Conservation (phyloP, 2,797 vertebrate genomes). For the Chelon auratus region DNA sequence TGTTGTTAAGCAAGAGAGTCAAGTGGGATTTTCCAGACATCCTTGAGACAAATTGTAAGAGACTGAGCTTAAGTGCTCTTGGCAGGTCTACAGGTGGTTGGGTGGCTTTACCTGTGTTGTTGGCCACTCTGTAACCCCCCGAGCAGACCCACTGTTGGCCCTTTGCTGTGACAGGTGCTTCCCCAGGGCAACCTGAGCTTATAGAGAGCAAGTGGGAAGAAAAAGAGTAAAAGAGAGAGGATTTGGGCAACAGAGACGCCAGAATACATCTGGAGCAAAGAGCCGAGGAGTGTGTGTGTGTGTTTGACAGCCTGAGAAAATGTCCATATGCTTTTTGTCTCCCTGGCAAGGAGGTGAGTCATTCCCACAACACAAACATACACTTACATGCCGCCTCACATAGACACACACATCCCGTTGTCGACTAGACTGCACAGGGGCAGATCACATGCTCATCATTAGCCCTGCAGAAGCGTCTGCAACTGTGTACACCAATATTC, state of each 20-base stretch:
- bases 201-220: conserved; percentile 5
- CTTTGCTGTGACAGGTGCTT: conserved; percentile 48
- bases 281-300: conserved; percentile 14
- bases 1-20: conserved; percentile 52
- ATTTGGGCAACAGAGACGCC: conserved; percentile 5
- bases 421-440: conserved; percentile 23
- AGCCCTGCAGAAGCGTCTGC: conserved; percentile 47
- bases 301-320: conserved; percentile 58
- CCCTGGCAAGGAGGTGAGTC: conserved; percentile 62
- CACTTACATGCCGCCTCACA: conserved; percentile 4
- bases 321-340: conserved; percentile 65
- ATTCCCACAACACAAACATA: conserved; percentile 32
- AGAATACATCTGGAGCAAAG: conserved; percentile 44
- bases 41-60: conserved; percentile 63
- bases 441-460: conserved; percentile 57
- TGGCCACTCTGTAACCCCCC: conserved; percentile 33
- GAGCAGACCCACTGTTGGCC: conserved; percentile 32
- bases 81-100: conserved; percentile 63
- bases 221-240: conserved; percentile 11
- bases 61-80: conserved; percentile 54
- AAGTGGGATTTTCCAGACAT: conserved; percentile 57
- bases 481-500: conserved; percentile 30
- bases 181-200: conserved; percentile 45
- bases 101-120: conserved; percentile 22
- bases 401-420: conserved; percentile 10